Percentiles rank a stretch among this genome's conserved stretches.
Conservation (phyloP, 2,888 invertebrate genomes). For the Dolichomitus sp. region DNA sequence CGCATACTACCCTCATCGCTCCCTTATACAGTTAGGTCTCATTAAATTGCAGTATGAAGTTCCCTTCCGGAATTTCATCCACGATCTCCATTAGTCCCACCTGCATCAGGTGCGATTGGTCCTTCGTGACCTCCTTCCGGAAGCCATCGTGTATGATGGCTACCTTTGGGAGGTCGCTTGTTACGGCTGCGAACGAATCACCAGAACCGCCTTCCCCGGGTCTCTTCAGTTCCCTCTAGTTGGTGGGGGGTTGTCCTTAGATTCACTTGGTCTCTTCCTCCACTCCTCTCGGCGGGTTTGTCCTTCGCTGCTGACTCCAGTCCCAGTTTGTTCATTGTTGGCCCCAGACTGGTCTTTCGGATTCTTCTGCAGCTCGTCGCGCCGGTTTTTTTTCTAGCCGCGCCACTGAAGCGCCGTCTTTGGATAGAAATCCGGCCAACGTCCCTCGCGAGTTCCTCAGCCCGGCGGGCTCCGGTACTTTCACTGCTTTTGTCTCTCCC, state of each 20-base stretch:
- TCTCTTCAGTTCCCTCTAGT: neutral
- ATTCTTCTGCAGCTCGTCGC: too few species aligned
- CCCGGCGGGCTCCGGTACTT: neutral
- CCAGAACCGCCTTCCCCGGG: too few species aligned
- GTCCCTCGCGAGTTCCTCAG: neutral
- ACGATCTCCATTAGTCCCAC: too few species aligned
- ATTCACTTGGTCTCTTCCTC: neutral
- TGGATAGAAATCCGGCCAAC: neutral
- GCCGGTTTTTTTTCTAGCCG: too few species aligned
- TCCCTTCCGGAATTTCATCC: conserved; percentile 24
- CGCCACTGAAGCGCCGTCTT: too few species aligned
- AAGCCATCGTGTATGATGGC: too few species aligned
- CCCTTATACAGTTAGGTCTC: conserved; percentile 23
- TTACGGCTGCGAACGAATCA: too few species aligned
- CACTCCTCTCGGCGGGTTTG: neutral
- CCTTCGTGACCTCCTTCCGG: too few species aligned
- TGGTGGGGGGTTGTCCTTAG: neutral
- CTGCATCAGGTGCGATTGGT: too few species aligned
- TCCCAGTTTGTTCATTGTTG: neutral
- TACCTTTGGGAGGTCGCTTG: too few species aligned
- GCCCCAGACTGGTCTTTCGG: neutral
- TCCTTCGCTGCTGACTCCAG: neutral
- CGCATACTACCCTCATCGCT: too few species aligned
- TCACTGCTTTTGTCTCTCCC: neutral
- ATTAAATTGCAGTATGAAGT: conserved; percentile 30